These are phyloP conservation scores for Penaeus monodon DNA, from an alignment of 2,888 invertebrate genomes.

Conservation along the genomic window DNA sequence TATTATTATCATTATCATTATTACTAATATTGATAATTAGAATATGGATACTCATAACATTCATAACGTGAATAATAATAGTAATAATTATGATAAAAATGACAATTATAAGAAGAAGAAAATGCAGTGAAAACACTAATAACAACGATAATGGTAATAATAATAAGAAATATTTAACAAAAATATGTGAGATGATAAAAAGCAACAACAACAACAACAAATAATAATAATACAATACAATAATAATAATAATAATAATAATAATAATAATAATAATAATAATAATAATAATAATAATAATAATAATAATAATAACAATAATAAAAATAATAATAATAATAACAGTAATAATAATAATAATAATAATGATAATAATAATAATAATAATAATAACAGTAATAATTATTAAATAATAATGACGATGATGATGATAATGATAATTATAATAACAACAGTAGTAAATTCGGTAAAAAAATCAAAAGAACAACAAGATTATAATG, in stretches of 20 bases:
- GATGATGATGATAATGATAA: neutral
- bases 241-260: neutral
- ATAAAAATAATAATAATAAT: neutral
- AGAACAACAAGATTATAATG: too few species aligned
- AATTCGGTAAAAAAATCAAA: neutral
- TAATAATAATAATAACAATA: neutral
- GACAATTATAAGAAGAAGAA: neutral
- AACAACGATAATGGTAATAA: too few species aligned
- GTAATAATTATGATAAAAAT: neutral
- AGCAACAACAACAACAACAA: too few species aligned
- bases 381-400: neutral
- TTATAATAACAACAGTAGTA: neutral
- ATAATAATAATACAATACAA: neutral
- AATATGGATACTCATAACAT: neutral
- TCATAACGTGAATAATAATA: neutral
- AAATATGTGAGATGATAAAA: too few species aligned
- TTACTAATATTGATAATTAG: neutral
- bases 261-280: neutral
- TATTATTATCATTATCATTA: too few species aligned
- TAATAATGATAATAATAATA: conserved; percentile 4
- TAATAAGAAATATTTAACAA: too few species aligned
- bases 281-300: neutral
- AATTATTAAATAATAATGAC: neutral
- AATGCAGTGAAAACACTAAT: too few species aligned
- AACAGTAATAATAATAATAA: neutral